These are phyloP conservation scores for Spilogale gracilis DNA, from an alignment of 2,113 vertebrate genomes.

Conservation along the genomic window DNA sequence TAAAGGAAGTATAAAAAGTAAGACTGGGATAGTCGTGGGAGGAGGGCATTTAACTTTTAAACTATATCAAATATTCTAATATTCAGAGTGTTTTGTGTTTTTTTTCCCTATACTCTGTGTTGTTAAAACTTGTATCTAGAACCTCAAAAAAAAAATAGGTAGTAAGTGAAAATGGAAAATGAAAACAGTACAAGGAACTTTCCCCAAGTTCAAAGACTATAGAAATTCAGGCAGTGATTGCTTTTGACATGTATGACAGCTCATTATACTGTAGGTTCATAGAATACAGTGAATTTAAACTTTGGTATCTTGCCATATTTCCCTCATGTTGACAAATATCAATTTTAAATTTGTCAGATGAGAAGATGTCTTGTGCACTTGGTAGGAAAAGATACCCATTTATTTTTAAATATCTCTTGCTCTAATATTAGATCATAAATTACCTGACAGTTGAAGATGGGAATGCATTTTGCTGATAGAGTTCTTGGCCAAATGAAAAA, in stretches of 20 bases:
- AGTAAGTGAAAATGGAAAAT: neutral
- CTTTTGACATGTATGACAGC: conserved; percentile 31
- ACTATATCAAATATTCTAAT: neutral
- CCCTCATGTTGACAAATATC: conserved; percentile 62
- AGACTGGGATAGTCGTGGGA: neutral
- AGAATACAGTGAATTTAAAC: conserved; percentile 56
- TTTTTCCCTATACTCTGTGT: neutral
- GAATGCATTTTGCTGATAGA: conserved; percentile 52
- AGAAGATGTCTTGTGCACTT: conserved; percentile 43
- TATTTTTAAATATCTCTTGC: conserved; percentile 68
- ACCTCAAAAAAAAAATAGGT: neutral
- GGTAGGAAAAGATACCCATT: conserved; percentile 63
- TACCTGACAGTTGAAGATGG: conserved; percentile 57
- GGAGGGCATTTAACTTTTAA: neutral
- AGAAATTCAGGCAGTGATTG: conserved; percentile 47
- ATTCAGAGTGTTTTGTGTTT: neutral
- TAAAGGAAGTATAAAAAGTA: neutral
- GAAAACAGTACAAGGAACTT: neutral
- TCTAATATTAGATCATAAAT: conserved; percentile 76
- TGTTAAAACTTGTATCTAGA: neutral
- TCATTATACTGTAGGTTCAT: neutral
- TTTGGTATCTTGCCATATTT: conserved; percentile 47
- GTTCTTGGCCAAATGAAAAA: conserved; percentile 39
- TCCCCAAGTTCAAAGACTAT: neutral
- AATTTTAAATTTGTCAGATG: conserved; percentile 67